Percentiles rank a stretch among this genome's conserved stretches.
These are phyloP conservation scores for Balearica regulorum DNA, from an alignment of 2,797 vertebrate genomes.

Conservation along the genomic window DNA sequence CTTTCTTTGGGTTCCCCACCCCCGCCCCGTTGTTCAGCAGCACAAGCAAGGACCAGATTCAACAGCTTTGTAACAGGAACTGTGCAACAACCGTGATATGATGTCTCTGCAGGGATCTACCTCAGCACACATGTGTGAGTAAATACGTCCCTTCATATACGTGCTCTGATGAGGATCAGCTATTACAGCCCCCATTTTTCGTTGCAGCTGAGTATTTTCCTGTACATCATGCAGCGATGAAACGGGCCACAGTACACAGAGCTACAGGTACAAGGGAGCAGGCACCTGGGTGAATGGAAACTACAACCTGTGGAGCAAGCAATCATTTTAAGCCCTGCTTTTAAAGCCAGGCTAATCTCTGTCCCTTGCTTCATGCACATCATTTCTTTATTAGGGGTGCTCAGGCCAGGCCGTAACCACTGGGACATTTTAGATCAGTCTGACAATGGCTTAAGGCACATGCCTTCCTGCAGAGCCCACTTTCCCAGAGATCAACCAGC, in stretches of 20 bases:
- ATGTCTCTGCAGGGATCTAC: neutral
- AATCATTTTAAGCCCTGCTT: neutral
- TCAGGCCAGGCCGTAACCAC: neutral
- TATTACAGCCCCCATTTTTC: neutral
- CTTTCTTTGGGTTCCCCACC: neutral
- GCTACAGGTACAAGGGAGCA: neutral
- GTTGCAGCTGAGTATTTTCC: neutral
- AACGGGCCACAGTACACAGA: neutral
- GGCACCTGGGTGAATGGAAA: neutral
- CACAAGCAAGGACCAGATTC: neutral
- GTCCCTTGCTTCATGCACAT: neutral
- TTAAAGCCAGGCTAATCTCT: neutral
- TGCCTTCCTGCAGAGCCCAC: neutral
- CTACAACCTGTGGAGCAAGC: neutral
- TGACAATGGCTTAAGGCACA: neutral
- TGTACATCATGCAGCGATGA: neutral
- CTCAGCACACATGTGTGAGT: fast-evolving
- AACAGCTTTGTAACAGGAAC: neutral
- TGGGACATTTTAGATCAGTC: neutral
- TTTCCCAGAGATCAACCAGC: neutral
- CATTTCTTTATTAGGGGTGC: neutral
- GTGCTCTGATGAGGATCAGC: neutral
- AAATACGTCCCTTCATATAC: neutral
- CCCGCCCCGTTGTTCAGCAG: neutral
- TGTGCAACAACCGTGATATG: fast-evolving